Evolutionary conservation across 2,888 invertebrate genomes (phyloP).

Genomic region (Tenthredo distinguenda): DNA sequence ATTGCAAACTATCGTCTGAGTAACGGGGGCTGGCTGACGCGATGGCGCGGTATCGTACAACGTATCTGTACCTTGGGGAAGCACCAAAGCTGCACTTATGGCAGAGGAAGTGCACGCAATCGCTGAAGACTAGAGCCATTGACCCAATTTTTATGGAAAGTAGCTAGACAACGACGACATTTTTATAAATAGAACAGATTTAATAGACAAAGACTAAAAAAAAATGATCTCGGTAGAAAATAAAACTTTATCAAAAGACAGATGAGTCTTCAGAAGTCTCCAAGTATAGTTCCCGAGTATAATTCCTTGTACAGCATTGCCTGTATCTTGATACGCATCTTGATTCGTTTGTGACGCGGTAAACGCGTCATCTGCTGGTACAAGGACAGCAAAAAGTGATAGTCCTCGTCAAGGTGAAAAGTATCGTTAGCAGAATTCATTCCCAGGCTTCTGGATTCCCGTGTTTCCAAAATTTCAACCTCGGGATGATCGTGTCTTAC

Average conservation of each 20-base stretch:
- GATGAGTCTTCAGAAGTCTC: slow-evolving; percentile 1
- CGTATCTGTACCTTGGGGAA: not conserved
- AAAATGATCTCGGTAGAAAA: slow-evolving; percentile 19
- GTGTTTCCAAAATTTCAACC: slow-evolving; percentile 39
- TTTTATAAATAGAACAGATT: slow-evolving; percentile 16
- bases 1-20: slow-evolving; percentile 9
- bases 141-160: slow-evolving; percentile 45
- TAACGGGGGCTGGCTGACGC: slow-evolving; percentile 27
- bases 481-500: not conserved
- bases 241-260: slow-evolving; percentile 30
- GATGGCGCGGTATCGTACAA: not conserved
- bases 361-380: slow-evolving; percentile 56
- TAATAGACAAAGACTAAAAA: not conserved
- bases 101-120: slow-evolving; percentile 22
- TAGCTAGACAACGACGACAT: slow-evolving; percentile 4
- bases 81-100: slow-evolving; percentile 6
- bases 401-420: slow-evolving; percentile 55
- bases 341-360: slow-evolving; percentile 56
- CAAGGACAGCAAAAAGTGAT: slow-evolving; percentile 60
- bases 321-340: slow-evolving; percentile 59
- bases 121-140: slow-evolving; percentile 22
- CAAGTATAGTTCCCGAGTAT: not conserved
- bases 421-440: not conserved
- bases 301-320: slow-evolving; percentile 58
- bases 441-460: not conserved